Base-by-base conservation (phyloP, 2,888 invertebrate species). In the Drosophila atroscutellata region DNA sequence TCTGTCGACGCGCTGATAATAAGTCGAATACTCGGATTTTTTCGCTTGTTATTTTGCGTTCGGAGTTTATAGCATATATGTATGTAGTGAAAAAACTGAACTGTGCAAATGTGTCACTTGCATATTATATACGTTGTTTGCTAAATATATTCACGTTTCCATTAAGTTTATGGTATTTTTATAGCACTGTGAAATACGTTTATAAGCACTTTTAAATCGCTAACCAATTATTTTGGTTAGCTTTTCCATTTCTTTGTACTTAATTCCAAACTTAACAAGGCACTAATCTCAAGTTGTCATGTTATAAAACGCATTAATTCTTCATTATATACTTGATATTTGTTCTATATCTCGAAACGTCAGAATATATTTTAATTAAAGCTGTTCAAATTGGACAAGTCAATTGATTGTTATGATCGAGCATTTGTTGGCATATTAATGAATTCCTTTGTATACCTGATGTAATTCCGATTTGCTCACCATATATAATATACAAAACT, bases 1-100 rank as follows among this genome's bases (percentile, higher is more conserved):
- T 51, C 20, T 26, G 28, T 60, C 55, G 28, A 59, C 34, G 47
- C 30, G 60, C 74, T 81, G 81, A 81, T 81, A 74, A 81, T 72
- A 55, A 73, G 63, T 58, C 52, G 42, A 28, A 67, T 60, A 52
- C 57, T 70, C 65, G 47, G 39, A 73, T 68, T 67, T 76, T 52
- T 65, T 63, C 32, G 36, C 39, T 11, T 18, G 24, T 24, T 50
- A 45, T 54, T 70, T 76, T 59, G 65, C 64, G 60, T 58, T 61
- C 13, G 56, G 26, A 72, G 57, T 63, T 69, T 32, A 49, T 39
- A 15, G 7, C 20, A 42, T 32, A 67, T 28, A 20, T n/a, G 45
- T 28, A 20, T n/a, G 45, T 56, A 56, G 13, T 30, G n/a, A 42
- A 65, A 54, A 60, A 57, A 75, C 60, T 50, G 55, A 58, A 52